These are phyloP conservation scores for Poeciliopsis paucimaculata DNA, from an alignment of 2,797 vertebrate genomes.

Conservation along the genomic window DNA sequence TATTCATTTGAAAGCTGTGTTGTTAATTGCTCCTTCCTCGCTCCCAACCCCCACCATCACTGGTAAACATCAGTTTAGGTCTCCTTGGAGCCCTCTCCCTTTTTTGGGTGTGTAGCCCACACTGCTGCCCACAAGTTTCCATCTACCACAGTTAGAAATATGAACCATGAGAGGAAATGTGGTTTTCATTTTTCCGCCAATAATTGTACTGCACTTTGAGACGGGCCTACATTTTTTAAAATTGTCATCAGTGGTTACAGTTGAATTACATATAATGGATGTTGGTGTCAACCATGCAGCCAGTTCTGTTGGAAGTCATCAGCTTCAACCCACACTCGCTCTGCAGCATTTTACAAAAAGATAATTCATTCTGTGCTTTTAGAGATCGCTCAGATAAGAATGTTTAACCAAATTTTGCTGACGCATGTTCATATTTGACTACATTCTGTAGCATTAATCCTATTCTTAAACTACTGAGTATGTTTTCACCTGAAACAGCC, in stretches of 20 bases:
- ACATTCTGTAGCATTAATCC: neutral
- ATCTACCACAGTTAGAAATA: conserved; percentile 1
- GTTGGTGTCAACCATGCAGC: neutral
- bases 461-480: neutral
- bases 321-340: neutral
- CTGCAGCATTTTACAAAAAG: neutral
- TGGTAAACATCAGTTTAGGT: neutral
- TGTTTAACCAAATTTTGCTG: neutral
- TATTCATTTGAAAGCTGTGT: conserved; percentile 8
- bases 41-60: neutral
- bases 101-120: neutral
- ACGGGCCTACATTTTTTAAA: neutral
- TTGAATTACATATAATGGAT: neutral
- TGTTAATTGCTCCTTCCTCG: neutral
- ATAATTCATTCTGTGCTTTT: neutral
- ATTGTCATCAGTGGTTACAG: neutral
- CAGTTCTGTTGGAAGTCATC: neutral
- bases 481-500: neutral
- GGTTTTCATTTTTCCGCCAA: neutral
- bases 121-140: conserved; percentile 4
- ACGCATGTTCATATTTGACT: neutral
- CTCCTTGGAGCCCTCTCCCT: neutral
- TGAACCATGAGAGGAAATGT: neutral
- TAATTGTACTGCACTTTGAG: neutral
- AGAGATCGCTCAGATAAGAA: neutral